Conservation (phyloP, 2,113 vertebrate species). For the Epinephelus cyanopodus region DNA sequence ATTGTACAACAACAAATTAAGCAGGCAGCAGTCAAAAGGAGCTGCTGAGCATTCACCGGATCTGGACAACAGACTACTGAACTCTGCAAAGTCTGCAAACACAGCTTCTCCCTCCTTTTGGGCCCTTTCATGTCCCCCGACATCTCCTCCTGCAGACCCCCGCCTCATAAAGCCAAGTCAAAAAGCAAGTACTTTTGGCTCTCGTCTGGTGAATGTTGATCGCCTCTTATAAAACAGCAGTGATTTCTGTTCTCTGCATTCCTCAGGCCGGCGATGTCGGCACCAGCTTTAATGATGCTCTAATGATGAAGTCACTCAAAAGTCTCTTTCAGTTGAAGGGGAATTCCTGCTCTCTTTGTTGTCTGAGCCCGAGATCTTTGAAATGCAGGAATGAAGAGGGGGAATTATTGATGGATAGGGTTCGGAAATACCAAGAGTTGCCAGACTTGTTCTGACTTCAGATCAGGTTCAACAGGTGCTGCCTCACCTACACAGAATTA, state of each 20-base stretch:
- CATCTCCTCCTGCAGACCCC: conserved; percentile 57
- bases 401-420: conserved; percentile 45
- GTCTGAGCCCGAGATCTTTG: conserved; percentile 62
- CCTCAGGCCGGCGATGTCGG: conserved; percentile 39
- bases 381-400: conserved; percentile 66
- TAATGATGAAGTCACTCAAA: conserved; percentile 61
- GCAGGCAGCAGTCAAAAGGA: conserved; percentile 80
- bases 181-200: conserved; percentile 83
- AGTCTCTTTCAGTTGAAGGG: conserved; percentile 65
- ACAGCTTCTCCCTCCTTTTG: conserved; percentile 61
- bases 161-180: conserved; percentile 82
- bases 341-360: conserved; percentile 75
- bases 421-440: conserved; percentile 46
- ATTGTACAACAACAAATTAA: conserved; percentile 88
- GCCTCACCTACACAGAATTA: conserved; percentile 53
- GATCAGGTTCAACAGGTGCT: conserved; percentile 66
- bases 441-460: conserved; percentile 46
- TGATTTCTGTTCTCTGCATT: conserved; percentile 65
- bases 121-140: conserved; percentile 69
- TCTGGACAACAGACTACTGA: conserved; percentile 79
- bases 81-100: conserved; percentile 85
- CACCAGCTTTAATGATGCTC: conserved; percentile 68
- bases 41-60: conserved; percentile 77
- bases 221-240: conserved; percentile 59
- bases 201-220: conserved; percentile 74